Conservation (phyloP, 2,797 vertebrate species). For the Pteronotus mesoamericanus region DNA sequence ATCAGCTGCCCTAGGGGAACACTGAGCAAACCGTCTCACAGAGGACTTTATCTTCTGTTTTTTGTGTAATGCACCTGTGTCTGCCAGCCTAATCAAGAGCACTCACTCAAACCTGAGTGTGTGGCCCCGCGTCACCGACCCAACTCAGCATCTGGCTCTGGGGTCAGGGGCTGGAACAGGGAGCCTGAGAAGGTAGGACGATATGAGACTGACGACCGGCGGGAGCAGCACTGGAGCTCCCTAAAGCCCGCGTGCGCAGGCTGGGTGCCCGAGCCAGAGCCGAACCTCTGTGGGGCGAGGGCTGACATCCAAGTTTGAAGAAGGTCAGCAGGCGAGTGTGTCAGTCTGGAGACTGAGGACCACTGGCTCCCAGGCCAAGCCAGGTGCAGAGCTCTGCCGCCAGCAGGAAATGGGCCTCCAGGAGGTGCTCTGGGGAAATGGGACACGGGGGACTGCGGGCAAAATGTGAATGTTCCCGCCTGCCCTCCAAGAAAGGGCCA, state of each 20-base stretch:
- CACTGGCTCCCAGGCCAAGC: background rate
- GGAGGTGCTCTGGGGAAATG: background rate
- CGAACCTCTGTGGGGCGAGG: background rate
- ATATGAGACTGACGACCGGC: background rate
- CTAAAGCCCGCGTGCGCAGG: accelerated
- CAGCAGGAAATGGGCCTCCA: background rate
- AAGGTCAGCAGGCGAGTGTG: background rate
- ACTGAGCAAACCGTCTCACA: background rate
- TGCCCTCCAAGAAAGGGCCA: background rate
- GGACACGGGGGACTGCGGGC: background rate
- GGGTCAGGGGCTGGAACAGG: background rate
- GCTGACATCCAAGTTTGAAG: accelerated
- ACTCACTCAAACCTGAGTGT: too few relatives aligned
- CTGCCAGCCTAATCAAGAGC: background rate
- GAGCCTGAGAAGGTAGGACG: background rate
- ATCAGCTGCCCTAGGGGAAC: background rate
- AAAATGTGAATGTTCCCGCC: too few relatives aligned
- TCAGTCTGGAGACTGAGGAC: background rate
- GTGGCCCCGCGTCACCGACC: background rate
- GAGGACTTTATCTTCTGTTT: background rate
- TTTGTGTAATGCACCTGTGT: too few relatives aligned
- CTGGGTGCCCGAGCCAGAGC: accelerated
- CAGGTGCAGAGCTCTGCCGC: accelerated
- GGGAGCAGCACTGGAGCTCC: background rate
- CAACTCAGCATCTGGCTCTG: accelerated